phyloP scores from a whole-genome alignment of 1,140 invertebrate species.

The Pachypsylla venusta region DNA sequence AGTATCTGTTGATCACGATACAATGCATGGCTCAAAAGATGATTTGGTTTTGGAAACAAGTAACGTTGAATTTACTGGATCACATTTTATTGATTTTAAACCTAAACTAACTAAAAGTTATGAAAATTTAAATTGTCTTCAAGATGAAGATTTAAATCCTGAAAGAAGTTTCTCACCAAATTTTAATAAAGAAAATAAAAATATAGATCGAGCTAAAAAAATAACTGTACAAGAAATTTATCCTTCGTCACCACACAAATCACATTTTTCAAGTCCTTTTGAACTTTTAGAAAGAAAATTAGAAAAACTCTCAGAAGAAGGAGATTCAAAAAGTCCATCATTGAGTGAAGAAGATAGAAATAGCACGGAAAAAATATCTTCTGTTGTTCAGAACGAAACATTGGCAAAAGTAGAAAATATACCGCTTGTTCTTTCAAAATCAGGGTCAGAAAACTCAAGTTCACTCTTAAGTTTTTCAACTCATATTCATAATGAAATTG shows the following conservation, averaged over 20 bases:
- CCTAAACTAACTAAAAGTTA: neutral
- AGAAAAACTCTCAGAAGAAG: neutral
- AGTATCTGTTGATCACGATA: neutral
- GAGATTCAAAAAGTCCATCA: neutral
- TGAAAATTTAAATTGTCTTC: neutral
- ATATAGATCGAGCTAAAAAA: neutral
- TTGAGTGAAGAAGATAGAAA: neutral
- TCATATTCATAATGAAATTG: too few relatives aligned
- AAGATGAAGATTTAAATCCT: neutral
- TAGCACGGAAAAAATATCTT: too few relatives aligned
- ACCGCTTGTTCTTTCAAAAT: too few relatives aligned
- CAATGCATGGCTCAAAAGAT: neutral
- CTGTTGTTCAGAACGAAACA: too few relatives aligned
- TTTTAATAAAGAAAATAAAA: neutral
- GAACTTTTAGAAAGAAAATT: neutral
- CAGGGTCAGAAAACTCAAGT: too few relatives aligned
- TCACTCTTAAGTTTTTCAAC: too few relatives aligned
- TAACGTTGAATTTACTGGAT: neutral
- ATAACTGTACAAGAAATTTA: neutral
- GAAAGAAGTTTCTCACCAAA: neutral
- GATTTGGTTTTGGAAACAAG: slow-evolving; percentile 3
- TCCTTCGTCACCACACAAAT: neutral
- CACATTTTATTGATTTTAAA: slow-evolving; percentile 4
- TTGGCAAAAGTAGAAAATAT: too few relatives aligned
- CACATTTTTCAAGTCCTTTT: neutral